These are phyloP conservation scores for Paratilapia polleni DNA, from an alignment of 2,113 vertebrate species.

Conservation along the genomic window DNA sequence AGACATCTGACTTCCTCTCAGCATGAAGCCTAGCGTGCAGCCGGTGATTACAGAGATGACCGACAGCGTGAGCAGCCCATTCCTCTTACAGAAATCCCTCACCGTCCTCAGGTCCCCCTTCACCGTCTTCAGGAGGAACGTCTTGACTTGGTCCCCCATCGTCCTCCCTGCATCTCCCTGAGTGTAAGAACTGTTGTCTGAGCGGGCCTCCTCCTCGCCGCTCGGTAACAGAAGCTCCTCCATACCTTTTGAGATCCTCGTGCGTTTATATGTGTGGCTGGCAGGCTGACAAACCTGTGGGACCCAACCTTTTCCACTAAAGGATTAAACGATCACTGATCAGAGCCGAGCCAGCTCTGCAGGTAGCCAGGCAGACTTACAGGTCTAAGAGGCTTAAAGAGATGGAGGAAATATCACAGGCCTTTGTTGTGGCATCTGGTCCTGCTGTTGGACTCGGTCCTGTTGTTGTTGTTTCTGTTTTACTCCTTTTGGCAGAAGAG, in stretches of 20 bases:
- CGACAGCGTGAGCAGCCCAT: constrained; percentile 86
- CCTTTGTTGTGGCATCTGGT: constrained; percentile 56
- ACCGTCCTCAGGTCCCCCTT: constrained; percentile 6
- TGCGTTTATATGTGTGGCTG: constrained; percentile 8
- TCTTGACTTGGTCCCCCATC: constrained; percentile 34
- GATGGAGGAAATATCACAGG: constrained; percentile 46
- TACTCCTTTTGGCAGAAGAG: not conserved
- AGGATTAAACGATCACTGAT: constrained; percentile 69
- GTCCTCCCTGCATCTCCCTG: constrained; percentile 16
- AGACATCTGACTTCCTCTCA: constrained; percentile 82
- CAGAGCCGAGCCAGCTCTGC: constrained; percentile 6
- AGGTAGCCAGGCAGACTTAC: constrained; percentile 50
- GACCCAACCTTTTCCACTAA: constrained; percentile 40
- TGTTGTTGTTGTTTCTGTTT: not conserved
- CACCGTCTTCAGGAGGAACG: not conserved
- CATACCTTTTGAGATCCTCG: constrained; percentile 54
- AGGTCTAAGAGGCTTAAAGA: constrained; percentile 73
- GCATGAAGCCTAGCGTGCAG: constrained; percentile 85
- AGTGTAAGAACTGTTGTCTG: constrained; percentile 30
- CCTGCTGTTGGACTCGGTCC: not conserved
- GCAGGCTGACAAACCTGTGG: constrained; percentile 26
- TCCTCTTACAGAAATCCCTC: constrained; percentile 70
- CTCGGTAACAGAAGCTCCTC: constrained; percentile 76
- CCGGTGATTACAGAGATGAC: constrained; percentile 83
- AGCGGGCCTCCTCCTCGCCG: constrained; percentile 62